These are phyloP conservation scores for Scaptomyza tumidula DNA, from an alignment of 2,888 invertebrate genomes.

Conservation along the genomic window DNA sequence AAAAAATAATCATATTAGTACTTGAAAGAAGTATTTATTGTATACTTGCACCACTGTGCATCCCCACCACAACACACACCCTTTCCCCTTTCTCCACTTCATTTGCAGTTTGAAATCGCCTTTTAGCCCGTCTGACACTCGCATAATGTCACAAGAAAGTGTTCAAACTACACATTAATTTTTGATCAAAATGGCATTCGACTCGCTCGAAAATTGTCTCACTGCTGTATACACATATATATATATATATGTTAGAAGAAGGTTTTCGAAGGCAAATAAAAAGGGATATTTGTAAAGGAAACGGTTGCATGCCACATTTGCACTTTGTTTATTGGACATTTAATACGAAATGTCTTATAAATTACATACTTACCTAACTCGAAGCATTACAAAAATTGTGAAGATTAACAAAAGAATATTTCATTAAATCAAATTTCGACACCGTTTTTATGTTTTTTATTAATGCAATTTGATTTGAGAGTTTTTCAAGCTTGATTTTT, in stretches of 20 bases:
- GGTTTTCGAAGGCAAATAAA: conserved; percentile 28
- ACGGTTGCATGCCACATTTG: conserved; percentile 35
- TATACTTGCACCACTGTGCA: conserved; percentile 33
- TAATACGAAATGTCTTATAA: conserved; percentile 40
- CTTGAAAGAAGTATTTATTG: no score
- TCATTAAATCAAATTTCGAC: conserved; percentile 24
- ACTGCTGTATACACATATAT: conserved; percentile 7
- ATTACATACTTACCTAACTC: conserved; percentile 40
- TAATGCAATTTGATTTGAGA: conserved; percentile 59
- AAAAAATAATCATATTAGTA: no score
- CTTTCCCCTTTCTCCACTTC: conserved; percentile 8
- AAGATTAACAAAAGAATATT: conserved; percentile 11
- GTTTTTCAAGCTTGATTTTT: conserved; percentile 26
- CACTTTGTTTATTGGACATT: conserved; percentile 41
- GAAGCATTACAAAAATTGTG: conserved; percentile 12
- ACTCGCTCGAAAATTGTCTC: conserved; percentile 60
- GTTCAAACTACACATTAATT: conserved; percentile 77
- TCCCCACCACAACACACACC: conserved; percentile 8
- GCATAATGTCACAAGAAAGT: conserved; percentile 71
- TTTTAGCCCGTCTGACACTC: conserved; percentile 72
- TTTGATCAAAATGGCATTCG: conserved; percentile 75
- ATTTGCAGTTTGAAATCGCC: conserved; percentile 27
- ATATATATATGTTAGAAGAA: background rate
- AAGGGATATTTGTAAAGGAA: background rate
- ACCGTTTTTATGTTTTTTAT: conserved; percentile 47